phyloP scores from a whole-genome alignment of 1,140 invertebrate genomes.

The Drosophila paulistorum region DNA sequence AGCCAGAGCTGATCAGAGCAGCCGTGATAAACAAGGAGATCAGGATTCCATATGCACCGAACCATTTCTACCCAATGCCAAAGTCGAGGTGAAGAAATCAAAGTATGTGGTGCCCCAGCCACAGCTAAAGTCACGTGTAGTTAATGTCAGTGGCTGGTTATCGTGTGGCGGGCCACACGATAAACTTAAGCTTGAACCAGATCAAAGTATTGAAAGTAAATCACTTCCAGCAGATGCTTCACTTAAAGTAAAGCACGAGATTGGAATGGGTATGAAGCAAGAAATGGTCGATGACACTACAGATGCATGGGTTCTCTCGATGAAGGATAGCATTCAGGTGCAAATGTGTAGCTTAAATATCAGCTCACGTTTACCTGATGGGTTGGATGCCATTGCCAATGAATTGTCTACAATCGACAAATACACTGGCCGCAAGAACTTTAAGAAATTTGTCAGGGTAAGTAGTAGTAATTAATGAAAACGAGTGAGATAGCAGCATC shows the following conservation, averaged over 20 bases:
- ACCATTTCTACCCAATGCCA: conserved; percentile 26
- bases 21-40: conserved; percentile 9
- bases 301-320: conserved; percentile 48
- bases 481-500: neutral
- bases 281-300: neutral
- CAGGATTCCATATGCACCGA: conserved; percentile 47
- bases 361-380: conserved; percentile 26
- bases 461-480: neutral
- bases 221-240: neutral
- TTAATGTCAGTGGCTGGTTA: conserved; percentile 63
- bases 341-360: conserved; percentile 52
- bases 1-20: neutral
- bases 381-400: conserved; percentile 21
- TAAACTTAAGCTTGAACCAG: conserved; percentile 38
- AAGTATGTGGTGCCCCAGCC: conserved; percentile 57
- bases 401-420: conserved; percentile 13
- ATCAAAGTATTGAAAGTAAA: neutral
- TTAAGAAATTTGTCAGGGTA: conserved; percentile 74
- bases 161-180: conserved; percentile 61
- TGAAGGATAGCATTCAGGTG: conserved; percentile 59
- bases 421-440: conserved; percentile 58
- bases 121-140: conserved; percentile 39
- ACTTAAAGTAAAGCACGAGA: conserved; percentile 11
- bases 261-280: conserved; percentile 26
- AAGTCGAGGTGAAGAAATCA: conserved; percentile 25